phyloP scores from a whole-genome alignment of 2,113 vertebrate genomes.

The Onychorhynchus coronatus region DNA sequence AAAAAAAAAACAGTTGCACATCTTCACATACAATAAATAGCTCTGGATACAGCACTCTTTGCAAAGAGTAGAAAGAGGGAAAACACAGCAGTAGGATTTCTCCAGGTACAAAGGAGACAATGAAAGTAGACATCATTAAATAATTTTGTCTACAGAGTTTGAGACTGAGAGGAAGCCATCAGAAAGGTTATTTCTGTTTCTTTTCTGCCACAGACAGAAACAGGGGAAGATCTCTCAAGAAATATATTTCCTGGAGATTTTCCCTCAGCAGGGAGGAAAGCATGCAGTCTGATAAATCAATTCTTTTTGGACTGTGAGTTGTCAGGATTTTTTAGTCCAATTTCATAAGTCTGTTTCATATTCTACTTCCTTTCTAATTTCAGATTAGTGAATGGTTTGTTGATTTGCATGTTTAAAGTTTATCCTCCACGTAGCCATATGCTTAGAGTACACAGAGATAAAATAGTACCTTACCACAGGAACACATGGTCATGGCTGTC shows the following conservation, averaged over 20 bases:
- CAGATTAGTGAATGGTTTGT: neutral
- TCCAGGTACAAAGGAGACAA: neutral
- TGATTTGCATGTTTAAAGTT: neutral
- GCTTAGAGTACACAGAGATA: neutral
- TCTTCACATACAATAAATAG: neutral
- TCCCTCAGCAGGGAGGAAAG: neutral
- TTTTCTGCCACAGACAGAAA: neutral
- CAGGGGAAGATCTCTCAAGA: neutral
- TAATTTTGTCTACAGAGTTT: neutral
- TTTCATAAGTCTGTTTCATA: neutral
- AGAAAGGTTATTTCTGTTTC: neutral
- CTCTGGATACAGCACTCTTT: neutral
- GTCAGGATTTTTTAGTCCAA: neutral
- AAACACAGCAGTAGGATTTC: neutral
- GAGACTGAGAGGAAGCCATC: neutral
- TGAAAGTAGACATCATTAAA: neutral
- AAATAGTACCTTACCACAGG: neutral
- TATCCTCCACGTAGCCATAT: neutral
- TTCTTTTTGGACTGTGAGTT: neutral
- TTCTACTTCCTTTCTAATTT: neutral
- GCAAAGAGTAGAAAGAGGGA: neutral
- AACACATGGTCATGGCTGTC: neutral
- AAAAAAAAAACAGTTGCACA: neutral
- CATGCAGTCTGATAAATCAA: neutral
- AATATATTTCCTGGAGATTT: neutral